These are phyloP conservation scores for Apocrypta bakeri DNA, from an alignment of 1,140 invertebrate genomes.

Conservation along the genomic window DNA sequence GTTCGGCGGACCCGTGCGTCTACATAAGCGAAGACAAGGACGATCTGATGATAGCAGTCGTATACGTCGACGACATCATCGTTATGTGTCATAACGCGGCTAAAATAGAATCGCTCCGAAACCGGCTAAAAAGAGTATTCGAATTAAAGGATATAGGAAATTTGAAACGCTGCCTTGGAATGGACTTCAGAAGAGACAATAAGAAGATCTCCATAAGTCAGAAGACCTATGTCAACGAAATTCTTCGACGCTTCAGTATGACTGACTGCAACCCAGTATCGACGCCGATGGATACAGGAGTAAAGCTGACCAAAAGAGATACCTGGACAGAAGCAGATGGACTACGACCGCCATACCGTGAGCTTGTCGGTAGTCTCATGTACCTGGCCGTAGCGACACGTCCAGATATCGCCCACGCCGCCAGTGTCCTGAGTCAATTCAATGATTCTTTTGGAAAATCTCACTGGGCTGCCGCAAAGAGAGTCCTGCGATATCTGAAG, in stretches of 20 bases:
- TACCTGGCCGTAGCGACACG: slow-evolving; percentile 63
- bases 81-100: background rate
- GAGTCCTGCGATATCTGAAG: slow-evolving; percentile 61
- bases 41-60: background rate
- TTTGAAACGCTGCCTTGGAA: slow-evolving; percentile 44
- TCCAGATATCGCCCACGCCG: slow-evolving; percentile 65
- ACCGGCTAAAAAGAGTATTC: background rate
- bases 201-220: slow-evolving; percentile 37
- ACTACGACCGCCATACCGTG: slow-evolving; percentile 56
- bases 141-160: slow-evolving; percentile 49
- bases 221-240: slow-evolving; percentile 31
- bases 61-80: slow-evolving; percentile 27
- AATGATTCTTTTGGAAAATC: slow-evolving; percentile 26
- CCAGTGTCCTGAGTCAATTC: slow-evolving; percentile 53
- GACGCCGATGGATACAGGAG: slow-evolving; percentile 49
- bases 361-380: slow-evolving; percentile 64
- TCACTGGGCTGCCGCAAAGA: slow-evolving; percentile 60
- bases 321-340: background rate
- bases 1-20: background rate
- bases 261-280: slow-evolving; percentile 55
- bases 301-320: slow-evolving; percentile 6
- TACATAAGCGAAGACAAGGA: background rate
- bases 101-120: background rate
- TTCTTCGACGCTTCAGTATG: slow-evolving; percentile 54
- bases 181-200: slow-evolving; percentile 33